Percentiles rank a stretch among this genome's conserved stretches.
Conservation (phyloP, 2,113 vertebrate species). For the Chroicocephalus ridibundus region DNA sequence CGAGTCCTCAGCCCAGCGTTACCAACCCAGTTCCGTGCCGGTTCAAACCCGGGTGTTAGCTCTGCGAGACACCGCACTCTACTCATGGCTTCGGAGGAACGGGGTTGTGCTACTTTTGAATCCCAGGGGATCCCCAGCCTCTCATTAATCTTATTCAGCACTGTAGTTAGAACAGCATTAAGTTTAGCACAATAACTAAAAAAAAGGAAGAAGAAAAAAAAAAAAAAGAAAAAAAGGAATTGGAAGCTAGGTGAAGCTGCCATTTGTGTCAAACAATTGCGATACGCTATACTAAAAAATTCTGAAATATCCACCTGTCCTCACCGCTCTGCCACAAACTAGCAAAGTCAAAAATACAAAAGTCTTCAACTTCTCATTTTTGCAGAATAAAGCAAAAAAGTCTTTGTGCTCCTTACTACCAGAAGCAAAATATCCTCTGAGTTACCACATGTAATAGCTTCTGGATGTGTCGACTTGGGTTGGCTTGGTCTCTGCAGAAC, state of each 20-base stretch:
- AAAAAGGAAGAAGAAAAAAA: background rate
- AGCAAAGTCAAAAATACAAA: slow-evolving; percentile 87
- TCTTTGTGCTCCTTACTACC: slow-evolving; percentile 86
- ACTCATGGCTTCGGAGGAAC: slow-evolving; percentile 53
- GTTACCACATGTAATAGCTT: slow-evolving; percentile 99
- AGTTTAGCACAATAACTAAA: slow-evolving; percentile 82
- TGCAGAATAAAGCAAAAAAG: slow-evolving; percentile 89
- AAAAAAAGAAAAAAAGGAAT: background rate
- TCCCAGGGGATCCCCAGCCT: slow-evolving; percentile 58
- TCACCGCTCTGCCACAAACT: slow-evolving; percentile 76
- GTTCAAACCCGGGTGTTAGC: slow-evolving; percentile 64
- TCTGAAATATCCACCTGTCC: slow-evolving; percentile 76
- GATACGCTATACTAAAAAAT: slow-evolving; percentile 85
- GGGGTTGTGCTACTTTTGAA: slow-evolving; percentile 49
- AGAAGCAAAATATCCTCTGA: slow-evolving; percentile 78
- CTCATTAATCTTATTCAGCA: slow-evolving; percentile 68
- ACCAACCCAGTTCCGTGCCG: slow-evolving; percentile 77
- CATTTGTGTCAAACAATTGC: slow-evolving; percentile 79
- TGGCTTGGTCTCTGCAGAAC: slow-evolving; percentile 86
- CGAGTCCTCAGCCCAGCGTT: slow-evolving; percentile 78
- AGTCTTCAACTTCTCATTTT: slow-evolving; percentile 81
- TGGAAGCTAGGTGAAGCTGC: slow-evolving; percentile 82
- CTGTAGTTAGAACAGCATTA: slow-evolving; percentile 78
- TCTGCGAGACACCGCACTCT: slow-evolving; percentile 53
- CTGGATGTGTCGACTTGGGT: slow-evolving; percentile 96